These are phyloP conservation scores for Gephyroberyx darwinii DNA, from an alignment of 2,797 vertebrate genomes.

Conservation along the genomic window DNA sequence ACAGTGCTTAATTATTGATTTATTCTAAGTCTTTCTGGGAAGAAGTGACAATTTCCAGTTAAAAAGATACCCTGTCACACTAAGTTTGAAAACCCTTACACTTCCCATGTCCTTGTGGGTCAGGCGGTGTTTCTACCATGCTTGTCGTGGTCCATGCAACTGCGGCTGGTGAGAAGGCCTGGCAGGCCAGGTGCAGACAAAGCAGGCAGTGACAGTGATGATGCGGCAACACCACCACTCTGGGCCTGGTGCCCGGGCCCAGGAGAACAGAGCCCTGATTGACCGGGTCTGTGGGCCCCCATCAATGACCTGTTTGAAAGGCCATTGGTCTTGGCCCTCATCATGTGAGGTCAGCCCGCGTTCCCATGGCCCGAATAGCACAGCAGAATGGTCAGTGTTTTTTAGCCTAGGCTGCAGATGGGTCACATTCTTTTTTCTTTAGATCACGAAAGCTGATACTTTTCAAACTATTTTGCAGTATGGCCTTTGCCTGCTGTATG, in stretches of 20 bases:
- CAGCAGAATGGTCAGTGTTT: not conserved
- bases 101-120: slow-evolving; percentile 7
- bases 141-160: slow-evolving; percentile 20
- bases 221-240: slow-evolving; percentile 50
- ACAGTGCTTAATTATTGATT: not conserved
- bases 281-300: slow-evolving; percentile 33
- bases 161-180: slow-evolving; percentile 18
- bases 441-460: not conserved
- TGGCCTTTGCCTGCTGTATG: not conserved
- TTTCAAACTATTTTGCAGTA: not conserved
- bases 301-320: slow-evolving; percentile 70
- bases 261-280: slow-evolving; percentile 68
- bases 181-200: slow-evolving; percentile 69
- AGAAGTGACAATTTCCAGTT: not conserved
- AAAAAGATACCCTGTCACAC: not conserved
- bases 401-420: slow-evolving; percentile 1
- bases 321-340: slow-evolving; percentile 22
- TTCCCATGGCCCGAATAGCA: slow-evolving; percentile 27
- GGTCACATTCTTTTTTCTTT: slow-evolving; percentile 1
- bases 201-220: slow-evolving; percentile 60
- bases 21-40: not conserved
- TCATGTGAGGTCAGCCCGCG: slow-evolving; percentile 38
- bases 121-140: slow-evolving; percentile 8
- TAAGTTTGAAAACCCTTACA: not conserved
- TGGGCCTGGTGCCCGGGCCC: slow-evolving; percentile 57